Percentiles rank a stretch among this genome's conserved stretches.
phyloP scores from a whole-genome alignment of 2,888 invertebrate species.

The Sphaerophoria taeniata region DNA sequence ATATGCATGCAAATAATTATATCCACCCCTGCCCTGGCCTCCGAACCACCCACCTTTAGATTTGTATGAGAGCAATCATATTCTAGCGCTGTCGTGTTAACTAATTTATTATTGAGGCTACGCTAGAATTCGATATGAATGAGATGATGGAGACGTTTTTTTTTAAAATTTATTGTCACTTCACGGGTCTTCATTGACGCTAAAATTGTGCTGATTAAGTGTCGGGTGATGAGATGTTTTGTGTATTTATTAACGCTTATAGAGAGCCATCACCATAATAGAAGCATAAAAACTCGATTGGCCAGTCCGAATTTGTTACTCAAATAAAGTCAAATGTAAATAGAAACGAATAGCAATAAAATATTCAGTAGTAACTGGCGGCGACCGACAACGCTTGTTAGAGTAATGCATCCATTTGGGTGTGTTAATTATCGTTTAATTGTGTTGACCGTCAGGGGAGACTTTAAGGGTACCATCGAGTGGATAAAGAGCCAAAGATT shows the following conservation, averaged over 20 bases:
- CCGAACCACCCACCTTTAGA: background rate
- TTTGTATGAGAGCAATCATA: conserved; percentile 14
- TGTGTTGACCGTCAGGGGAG: too few relatives aligned
- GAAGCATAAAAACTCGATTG: background rate
- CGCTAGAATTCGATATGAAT: conserved; percentile 50
- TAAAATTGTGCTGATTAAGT: conserved; percentile 13
- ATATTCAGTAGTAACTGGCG: too few relatives aligned
- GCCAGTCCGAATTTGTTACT: too few relatives aligned
- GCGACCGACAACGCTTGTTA: too few relatives aligned
- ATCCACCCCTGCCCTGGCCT: background rate
- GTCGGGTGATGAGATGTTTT: background rate
- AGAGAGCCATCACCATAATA: conserved; percentile 38
- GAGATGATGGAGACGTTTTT: conserved; percentile 10
- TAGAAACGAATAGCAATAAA: too few relatives aligned
- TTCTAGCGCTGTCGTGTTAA: conserved; percentile 28
- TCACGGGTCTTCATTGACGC: background rate
- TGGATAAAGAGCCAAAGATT: too few relatives aligned
- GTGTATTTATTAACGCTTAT: conserved; percentile 44
- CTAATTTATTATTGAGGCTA: conserved; percentile 59
- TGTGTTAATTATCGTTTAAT: too few relatives aligned
- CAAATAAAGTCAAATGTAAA: too few relatives aligned
- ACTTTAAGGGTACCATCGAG: too few relatives aligned
- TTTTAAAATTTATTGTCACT: conserved; percentile 28
- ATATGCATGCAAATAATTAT: conserved; percentile 16
- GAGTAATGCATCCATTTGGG: too few relatives aligned